Evolutionary conservation across 2,888 invertebrate species (phyloP).

Genomic region (Cistogaster globosa): DNA sequence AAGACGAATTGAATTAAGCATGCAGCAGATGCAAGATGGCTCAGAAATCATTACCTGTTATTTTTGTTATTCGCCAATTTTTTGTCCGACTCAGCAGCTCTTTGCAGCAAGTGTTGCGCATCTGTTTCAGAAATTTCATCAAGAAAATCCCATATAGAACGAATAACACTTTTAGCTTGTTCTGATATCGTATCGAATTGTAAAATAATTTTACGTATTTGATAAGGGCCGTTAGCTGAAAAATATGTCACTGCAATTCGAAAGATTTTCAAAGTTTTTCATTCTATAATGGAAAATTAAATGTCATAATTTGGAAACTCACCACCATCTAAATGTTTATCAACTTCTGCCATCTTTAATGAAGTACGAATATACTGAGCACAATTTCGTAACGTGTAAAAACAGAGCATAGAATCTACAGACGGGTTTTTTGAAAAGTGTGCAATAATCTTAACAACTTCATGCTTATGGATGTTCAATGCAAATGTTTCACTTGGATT

Average conservation of each 20-base stretch:
- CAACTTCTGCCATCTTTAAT: slow-evolving; percentile 86
- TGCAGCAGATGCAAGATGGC: background rate
- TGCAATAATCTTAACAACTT: slow-evolving; percentile 89
- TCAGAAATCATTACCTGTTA: slow-evolving; percentile 68
- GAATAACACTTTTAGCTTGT: slow-evolving; percentile 87
- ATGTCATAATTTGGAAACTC: slow-evolving; percentile 42
- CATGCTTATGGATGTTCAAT: slow-evolving; percentile 87
- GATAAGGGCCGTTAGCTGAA: slow-evolving; percentile 74
- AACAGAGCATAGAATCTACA: slow-evolving; percentile 89
- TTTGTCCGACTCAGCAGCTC: slow-evolving; percentile 84
- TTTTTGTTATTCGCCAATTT: slow-evolving; percentile 77
- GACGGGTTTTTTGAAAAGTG: slow-evolving; percentile 87
- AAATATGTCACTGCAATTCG: slow-evolving; percentile 73
- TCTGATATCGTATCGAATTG: slow-evolving; percentile 88
- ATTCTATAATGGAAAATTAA: background rate
- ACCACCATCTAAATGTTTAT: slow-evolving; percentile 74
- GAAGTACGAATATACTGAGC: slow-evolving; percentile 88
- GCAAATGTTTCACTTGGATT: slow-evolving; percentile 85
- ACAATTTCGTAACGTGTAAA: slow-evolving; percentile 88
- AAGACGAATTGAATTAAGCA: background rate
- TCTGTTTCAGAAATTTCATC: slow-evolving; percentile 89
- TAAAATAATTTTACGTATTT: slow-evolving; percentile 87
- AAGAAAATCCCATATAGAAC: slow-evolving; percentile 86
- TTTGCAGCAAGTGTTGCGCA: slow-evolving; percentile 91
- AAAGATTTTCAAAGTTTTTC: background rate